phyloP scores from a whole-genome alignment of 2,888 invertebrate genomes.

The Papilio gigon region DNA sequence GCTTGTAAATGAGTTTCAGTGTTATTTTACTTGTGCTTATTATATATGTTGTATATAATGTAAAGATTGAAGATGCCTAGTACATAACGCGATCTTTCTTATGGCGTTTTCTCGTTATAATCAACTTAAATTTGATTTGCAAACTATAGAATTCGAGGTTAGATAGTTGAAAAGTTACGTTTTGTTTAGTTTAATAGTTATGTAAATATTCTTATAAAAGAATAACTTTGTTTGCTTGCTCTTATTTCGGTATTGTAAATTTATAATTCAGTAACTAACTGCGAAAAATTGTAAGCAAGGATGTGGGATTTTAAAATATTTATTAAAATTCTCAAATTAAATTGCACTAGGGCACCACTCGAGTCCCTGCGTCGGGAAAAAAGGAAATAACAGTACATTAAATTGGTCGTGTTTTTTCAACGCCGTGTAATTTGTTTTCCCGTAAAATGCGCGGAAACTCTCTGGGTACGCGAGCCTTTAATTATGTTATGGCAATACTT shows the following conservation, averaged over 20 bases:
- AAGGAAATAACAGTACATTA: constrained; percentile 38
- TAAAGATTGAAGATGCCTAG: constrained; percentile 23
- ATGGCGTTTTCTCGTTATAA: neutral
- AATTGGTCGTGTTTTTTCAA: constrained; percentile 39
- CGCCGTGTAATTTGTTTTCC: constrained; percentile 37
- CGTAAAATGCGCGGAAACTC: constrained; percentile 32
- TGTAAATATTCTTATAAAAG: neutral
- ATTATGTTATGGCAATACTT: constrained; percentile 36
- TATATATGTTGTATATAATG: constrained; percentile 43
- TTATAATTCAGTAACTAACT: constrained; percentile 24
- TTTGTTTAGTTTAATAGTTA: neutral
- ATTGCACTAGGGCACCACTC: constrained; percentile 29
- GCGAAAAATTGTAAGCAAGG: constrained; percentile 19
- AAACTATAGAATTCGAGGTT: neutral
- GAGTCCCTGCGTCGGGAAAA: constrained; percentile 24
- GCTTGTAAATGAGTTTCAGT: constrained; percentile 55
- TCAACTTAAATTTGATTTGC: constrained; percentile 1
- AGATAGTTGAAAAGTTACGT: neutral
- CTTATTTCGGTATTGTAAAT: constrained; percentile 11
- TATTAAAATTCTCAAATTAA: constrained; percentile 33
- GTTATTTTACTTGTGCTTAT: constrained; percentile 43
- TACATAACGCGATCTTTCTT: neutral
- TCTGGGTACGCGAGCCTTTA: constrained; percentile 34
- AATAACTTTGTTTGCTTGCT: constrained; percentile 15
- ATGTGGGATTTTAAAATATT: constrained; percentile 34